phyloP scores from a whole-genome alignment of 2,113 vertebrate genomes.

The Rhegmatorhina hoffmannsi region DNA sequence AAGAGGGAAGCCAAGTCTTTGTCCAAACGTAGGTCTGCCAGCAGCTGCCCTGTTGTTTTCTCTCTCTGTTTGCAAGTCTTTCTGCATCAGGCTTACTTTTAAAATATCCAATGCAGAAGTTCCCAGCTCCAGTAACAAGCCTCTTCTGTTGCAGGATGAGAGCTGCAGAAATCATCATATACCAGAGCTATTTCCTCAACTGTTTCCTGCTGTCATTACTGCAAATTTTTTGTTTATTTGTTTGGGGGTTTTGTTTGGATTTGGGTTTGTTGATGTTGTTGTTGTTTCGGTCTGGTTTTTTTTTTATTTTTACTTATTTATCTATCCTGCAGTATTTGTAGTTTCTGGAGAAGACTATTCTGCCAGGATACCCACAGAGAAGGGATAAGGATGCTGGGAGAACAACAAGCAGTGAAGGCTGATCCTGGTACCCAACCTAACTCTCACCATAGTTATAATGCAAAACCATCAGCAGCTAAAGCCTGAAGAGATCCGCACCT shows the following conservation, averaged over 20 bases:
- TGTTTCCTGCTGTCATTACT: not conserved
- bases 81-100: not conserved
- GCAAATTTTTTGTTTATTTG: not conserved
- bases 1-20: not conserved
- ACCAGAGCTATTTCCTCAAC: not conserved
- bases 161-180: not conserved
- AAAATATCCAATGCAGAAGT: not conserved
- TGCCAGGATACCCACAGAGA: not conserved
- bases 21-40: not conserved
- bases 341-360: not conserved
- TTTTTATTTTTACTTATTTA: not conserved
- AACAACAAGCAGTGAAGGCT: not conserved
- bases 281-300: not conserved
- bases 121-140: not conserved
- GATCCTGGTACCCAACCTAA: slow-evolving; percentile 25
- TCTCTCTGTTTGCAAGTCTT: not conserved
- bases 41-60: not conserved
- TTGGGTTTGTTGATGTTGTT: not conserved
- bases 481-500: not conserved
- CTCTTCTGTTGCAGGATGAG: not conserved
- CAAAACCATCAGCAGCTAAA: slow-evolving; percentile 43
- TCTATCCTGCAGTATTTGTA: not conserved
- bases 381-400: not conserved
- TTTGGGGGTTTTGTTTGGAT: not conserved
- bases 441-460: not conserved